These are phyloP conservation scores for Galeruca laticollis DNA, from an alignment of 2,888 invertebrate species.

Conservation along the genomic window DNA sequence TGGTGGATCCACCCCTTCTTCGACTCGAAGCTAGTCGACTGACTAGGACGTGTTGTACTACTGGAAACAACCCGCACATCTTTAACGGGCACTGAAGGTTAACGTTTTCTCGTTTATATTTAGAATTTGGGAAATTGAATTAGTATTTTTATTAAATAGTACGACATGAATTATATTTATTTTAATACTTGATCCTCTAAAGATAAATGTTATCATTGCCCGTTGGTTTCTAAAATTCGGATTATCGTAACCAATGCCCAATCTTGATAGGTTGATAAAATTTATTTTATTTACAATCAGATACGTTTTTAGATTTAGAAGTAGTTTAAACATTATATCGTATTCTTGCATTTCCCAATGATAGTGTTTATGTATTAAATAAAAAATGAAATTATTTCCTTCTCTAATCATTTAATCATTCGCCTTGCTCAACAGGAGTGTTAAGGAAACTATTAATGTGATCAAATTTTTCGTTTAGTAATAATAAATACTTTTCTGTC, in stretches of 20 bases:
- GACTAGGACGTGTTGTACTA: too few species aligned
- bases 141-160: not conserved
- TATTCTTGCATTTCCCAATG: not conserved
- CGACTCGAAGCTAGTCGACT: too few species aligned
- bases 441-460: not conserved
- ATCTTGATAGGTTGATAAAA: not conserved
- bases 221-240: not conserved
- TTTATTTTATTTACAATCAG: not conserved
- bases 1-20: too few species aligned
- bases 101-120: too few species aligned
- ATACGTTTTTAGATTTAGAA: not conserved
- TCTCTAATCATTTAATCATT: not conserved
- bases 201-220: constrained; percentile 2
- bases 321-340: constrained; percentile 4
- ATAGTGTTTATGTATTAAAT: not conserved
- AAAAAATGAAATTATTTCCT: constrained; percentile 2
- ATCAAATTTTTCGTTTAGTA: too few species aligned
- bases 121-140: not conserved
- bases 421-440: not conserved
- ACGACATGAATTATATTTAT: constrained; percentile 1
- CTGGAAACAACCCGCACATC: too few species aligned
- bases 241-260: not conserved
- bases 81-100: too few species aligned
- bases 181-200: not conserved
- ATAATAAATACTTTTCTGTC: too few species aligned